Conservation (phyloP, 2,797 vertebrate species). For the Anguilla anguilla region DNA sequence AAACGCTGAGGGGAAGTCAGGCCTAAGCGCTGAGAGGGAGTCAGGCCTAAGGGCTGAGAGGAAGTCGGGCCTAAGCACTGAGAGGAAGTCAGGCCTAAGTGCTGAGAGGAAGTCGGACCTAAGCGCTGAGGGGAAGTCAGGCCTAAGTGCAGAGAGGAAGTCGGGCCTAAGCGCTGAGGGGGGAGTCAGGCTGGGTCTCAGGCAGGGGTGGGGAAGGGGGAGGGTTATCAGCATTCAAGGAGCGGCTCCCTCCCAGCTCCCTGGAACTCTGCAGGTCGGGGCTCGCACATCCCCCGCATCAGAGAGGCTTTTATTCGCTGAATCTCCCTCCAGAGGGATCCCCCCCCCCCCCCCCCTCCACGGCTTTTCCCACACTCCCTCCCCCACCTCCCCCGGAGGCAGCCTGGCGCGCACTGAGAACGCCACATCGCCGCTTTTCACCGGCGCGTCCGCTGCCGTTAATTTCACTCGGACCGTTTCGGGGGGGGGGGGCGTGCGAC, state of each 20-base stretch:
- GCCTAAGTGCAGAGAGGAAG: too few species aligned
- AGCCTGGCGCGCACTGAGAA: background rate
- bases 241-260: background rate
- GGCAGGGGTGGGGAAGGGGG: too few species aligned
- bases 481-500: background rate
- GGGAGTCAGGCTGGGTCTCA: background rate
- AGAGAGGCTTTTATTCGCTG: background rate
- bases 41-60: too few species aligned
- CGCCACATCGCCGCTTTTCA: background rate
- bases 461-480: background rate
- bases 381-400: conserved; percentile 5
- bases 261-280: background rate
- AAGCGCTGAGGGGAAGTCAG: background rate
- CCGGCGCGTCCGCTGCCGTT: background rate
- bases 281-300: background rate
- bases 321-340: background rate
- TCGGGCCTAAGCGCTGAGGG: too few species aligned
- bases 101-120: too few species aligned
- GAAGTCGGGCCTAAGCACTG: too few species aligned
- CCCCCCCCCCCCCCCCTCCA: background rate
- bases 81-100: background rate
- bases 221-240: background rate
- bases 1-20: too few species aligned
- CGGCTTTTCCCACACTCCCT: background rate
- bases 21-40: background rate